Conservation (phyloP, 2,797 vertebrate genomes). For the Caiman crocodilus region DNA sequence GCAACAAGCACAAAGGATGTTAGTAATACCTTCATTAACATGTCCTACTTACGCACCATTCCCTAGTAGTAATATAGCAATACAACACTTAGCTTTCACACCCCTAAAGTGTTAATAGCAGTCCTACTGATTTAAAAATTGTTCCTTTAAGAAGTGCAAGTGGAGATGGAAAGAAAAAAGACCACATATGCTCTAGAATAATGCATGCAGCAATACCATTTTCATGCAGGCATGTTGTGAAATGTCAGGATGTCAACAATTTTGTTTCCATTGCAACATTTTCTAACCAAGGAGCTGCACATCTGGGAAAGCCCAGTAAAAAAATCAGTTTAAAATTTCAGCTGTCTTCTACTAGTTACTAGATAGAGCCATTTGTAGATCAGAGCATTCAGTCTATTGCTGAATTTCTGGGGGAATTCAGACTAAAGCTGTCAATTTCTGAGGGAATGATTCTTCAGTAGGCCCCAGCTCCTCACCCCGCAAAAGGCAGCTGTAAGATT, state of each 20-base stretch:
- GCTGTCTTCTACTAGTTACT: constrained; percentile 13
- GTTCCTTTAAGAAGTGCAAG: constrained; percentile 37
- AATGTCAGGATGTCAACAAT: constrained; percentile 59
- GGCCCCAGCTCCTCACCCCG: neutral
- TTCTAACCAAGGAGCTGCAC: constrained; percentile 27
- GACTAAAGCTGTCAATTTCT: neutral
- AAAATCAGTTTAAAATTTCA: constrained; percentile 39
- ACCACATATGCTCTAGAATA: constrained; percentile 66
- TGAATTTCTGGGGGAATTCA: neutral
- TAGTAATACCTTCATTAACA: fast-evolving
- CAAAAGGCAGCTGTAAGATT: neutral
- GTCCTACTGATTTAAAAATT: neutral
- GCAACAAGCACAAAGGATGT: neutral
- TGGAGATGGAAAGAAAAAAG: constrained; percentile 62
- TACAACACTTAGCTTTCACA: neutral
- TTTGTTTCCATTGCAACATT: constrained; percentile 54
- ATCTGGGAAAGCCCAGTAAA: neutral
- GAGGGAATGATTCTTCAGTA: fast-evolving
- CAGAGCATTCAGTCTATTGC: neutral
- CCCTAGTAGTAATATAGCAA: fast-evolving
- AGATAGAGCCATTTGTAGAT: constrained; percentile 10
- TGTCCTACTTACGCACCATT: fast-evolving
- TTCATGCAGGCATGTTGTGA: constrained; percentile 60
- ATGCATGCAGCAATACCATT: constrained; percentile 31
- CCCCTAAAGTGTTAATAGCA: fast-evolving